Base-by-base conservation (phyloP, 2,797 vertebrate species). In the Anguilla megastoma region DNA sequence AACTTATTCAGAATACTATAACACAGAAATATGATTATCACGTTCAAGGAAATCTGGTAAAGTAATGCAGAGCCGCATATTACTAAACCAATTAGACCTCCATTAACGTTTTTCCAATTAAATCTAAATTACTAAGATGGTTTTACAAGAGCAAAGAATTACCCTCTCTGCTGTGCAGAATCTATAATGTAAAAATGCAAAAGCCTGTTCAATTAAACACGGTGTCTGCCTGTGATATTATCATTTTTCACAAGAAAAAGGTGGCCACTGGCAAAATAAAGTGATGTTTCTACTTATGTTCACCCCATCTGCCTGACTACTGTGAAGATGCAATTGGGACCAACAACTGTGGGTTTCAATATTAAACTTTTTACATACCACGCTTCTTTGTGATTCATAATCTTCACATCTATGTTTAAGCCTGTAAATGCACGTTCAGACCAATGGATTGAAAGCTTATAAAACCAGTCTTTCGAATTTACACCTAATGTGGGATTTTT, bases 401-500 rank as follows among this genome's bases (percentile, higher is more conserved):
- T 86, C 10, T 84, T 6, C 79, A 56, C 52, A 90, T 86, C 90
- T 92, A 91, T 86, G 86, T 93, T 92, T 87, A 87, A 90, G 92
- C 93, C 60, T 52, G 52, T 18, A 56, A 92, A 90, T 86, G 87
- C 91, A 89, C 91, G 93, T 91, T 93, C 92, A 91, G 86, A 91
- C 88, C 89, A 89, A 89, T 92, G 93, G 94, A 93, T 93, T 94
- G 86, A 91, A 88, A 87, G 92, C 94, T 94, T 93, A 92, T 96
- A 95, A 96, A 95, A 88, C 93, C 92, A 92, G 93, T 92, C 94
- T 94, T 93, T 94, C 50, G 2, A 91, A 91, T 87, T 90, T 90
- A 91, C 93, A 93, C 91, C 92, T 94, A 94, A 94, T 94, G 91
- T 88, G 86, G 92, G 2, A 36, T 60, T 89, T 89, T 74, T 84